Base-by-base conservation (phyloP, 2,888 invertebrate genomes). In the Drosophila atroscutellata region DNA sequence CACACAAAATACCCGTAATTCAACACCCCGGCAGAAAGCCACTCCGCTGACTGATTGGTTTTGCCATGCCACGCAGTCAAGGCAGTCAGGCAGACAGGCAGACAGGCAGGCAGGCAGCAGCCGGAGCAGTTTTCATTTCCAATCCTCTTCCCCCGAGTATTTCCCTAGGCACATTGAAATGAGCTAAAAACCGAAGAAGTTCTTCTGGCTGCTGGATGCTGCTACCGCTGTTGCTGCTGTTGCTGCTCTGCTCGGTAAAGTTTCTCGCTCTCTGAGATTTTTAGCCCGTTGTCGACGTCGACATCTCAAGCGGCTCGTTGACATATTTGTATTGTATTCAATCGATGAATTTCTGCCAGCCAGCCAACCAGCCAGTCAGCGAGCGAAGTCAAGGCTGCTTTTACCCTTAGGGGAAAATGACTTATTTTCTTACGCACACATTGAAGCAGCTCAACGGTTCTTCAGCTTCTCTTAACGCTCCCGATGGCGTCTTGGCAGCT, bases 391-490 rank as follows among this genome's bases (percentile, higher is more conserved):
- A 63, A 67, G 59, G 75, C 79, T 60, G 62, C 57, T 55, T 60
- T 63, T 68, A 79, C 75, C 84, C 89, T 81, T 81, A 77, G 81
- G 90, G 87, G 90, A 84, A 90, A 87, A 87, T 90, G 86, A 87
- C 87, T 90, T 90, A 90, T 90, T 87, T 87, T 90, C 89, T 87
- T 90, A 86, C 88, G 87, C 87, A 90, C 86, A 87, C 89, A 89
- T 73, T 76, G 75, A 83, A 77, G 65, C 75, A 75, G 65, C 83
- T 71, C 83, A 72, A 28, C 76, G 57, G 15, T 56, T 49, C 26
- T 26, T 49, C 49, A 49, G 49, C 49, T 15, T 37, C 55, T 37
- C 37, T 42, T 20, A 39, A 39, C 42, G 37, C 60, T 58, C 52
- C 45, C 45, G 45, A 13, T 45, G 51, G 36, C 54, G 56, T 64